Evolutionary conservation across 2,797 vertebrate species (phyloP), one percentile per base, ranked within the genome.

Genomic region (Gastrophryne carolinensis): DNA sequence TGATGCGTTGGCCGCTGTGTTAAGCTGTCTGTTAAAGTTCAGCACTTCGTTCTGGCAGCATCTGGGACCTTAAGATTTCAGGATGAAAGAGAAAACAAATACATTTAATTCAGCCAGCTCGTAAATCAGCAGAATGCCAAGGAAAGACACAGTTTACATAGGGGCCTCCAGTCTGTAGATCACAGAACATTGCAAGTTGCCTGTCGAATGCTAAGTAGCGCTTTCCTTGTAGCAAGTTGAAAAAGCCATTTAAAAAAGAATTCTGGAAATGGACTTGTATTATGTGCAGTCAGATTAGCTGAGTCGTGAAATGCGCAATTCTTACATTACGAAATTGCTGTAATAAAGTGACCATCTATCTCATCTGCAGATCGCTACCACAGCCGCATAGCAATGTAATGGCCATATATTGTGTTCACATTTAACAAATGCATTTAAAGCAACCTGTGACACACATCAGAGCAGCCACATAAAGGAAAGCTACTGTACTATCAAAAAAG

Each of bases 21-120:
- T 70, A 35, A 56, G 57, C 58, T 77, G 66, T 64, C 74, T 57
- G 52, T 56, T 65, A 73, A 50, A 66, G 66, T 70, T 57, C 58
- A 54, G 29, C 49, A 37, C 56, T 52, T 63, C 37, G 47, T 77
- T 72, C 50, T 34, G 67, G 47, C 69, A n/a, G 60, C 75, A 64
- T 77, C 75, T 71, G 75, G 67, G 60, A 65, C 67, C 60, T 49
- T 54, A 77, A 64, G 47, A 65, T 53, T 77, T 37, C 29, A 50
- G 49, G 39, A 57, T 24, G 23, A 65, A 47, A 62, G 11, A 30
- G 37, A 65, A 72, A 64, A 71, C 60, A 63, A 64, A 77, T 50
- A 47, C 15, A 23, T 58, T 65, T 39, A 77, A 49, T 64, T 58
- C 17, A 49, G 32, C 37, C 64, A 32, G 63, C 58, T 27, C 32